phyloP scores from a whole-genome alignment of 2,888 invertebrate genomes.

The Incurvaria masculella region DNA sequence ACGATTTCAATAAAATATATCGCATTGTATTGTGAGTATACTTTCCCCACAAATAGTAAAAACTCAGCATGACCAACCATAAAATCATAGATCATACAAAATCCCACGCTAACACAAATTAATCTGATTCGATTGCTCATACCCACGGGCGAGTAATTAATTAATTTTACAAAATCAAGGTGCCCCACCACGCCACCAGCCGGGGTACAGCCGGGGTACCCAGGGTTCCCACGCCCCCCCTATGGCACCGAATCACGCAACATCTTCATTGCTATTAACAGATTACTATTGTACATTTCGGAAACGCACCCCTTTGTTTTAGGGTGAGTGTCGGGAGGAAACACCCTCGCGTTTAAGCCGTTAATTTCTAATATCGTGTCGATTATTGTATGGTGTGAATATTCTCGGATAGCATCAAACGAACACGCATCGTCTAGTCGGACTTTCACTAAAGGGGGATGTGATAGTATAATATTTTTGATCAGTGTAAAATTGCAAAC shows the following conservation, averaged over 20 bases:
- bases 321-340: conserved; percentile 38
- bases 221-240: conserved; percentile 27
- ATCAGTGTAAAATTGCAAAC: too few relatives aligned
- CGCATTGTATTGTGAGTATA: too few relatives aligned
- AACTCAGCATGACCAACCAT: neutral
- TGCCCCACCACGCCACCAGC: conserved; percentile 14
- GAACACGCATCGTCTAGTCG: too few relatives aligned
- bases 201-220: conserved; percentile 24
- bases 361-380: neutral
- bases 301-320: conserved; percentile 40
- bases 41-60: too few relatives aligned
- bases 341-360: neutral
- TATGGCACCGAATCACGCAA: conserved; percentile 55
- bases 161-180: conserved; percentile 42
- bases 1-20: too few relatives aligned
- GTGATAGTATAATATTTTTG: too few relatives aligned
- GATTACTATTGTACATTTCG: conserved; percentile 38
- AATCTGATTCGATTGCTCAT: too few relatives aligned
- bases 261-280: conserved; percentile 49
- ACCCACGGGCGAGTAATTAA: too few relatives aligned
- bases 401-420: too few relatives aligned
- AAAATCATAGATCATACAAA: neutral
- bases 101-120: neutral
- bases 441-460: too few relatives aligned
- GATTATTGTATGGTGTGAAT: neutral